Percentiles rank a stretch among this genome's conserved stretches.
phyloP scores from a whole-genome alignment of 2,113 vertebrate species.

The Morone saxatilis region DNA sequence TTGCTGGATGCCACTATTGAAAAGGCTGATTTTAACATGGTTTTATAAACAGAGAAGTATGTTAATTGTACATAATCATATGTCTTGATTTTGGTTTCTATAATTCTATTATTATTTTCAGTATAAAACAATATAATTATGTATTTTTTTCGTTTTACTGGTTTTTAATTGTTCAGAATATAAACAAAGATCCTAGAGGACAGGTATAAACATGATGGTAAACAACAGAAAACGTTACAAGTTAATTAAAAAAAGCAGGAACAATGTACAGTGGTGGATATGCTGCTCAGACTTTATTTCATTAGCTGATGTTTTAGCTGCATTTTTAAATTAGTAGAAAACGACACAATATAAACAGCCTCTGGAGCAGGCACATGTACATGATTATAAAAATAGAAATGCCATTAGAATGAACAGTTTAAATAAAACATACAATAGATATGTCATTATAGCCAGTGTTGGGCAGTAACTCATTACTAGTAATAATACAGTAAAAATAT shows the following conservation, averaged over 20 bases:
- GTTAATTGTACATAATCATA: too few relatives aligned
- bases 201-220: neutral
- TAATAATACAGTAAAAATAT: too few relatives aligned
- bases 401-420: neutral
- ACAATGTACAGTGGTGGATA: neutral
- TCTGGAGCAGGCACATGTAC: neutral
- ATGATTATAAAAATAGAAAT: neutral
- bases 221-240: neutral
- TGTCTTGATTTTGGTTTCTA: too few relatives aligned
- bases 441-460: too few relatives aligned
- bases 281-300: neutral
- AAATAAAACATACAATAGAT: neutral
- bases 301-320: neutral
- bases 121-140: too few relatives aligned
- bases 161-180: neutral
- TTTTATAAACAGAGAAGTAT: neutral
- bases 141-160: too few relatives aligned
- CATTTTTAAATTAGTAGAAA: neutral
- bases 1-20: neutral
- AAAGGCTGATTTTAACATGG: neutral
- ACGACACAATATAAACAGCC: neutral
- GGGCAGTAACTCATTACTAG: too few relatives aligned
- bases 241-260: neutral
- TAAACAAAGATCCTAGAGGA: neutral
- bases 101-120: too few relatives aligned